phyloP scores from a whole-genome alignment of 2,113 vertebrate genomes.

The Dermatemys mawii region DNA sequence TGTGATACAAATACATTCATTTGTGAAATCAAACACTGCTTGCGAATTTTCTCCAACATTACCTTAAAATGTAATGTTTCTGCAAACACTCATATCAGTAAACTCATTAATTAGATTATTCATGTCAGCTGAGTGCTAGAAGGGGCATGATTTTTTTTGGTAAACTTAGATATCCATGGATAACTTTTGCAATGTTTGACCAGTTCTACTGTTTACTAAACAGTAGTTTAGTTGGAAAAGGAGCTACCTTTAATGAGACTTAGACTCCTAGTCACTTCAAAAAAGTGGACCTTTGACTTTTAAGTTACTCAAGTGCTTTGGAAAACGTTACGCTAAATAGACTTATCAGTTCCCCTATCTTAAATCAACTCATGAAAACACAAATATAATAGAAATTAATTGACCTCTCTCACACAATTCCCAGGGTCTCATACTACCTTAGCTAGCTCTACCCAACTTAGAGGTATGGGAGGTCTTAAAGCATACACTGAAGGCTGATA shows the following conservation, averaged over 20 bases:
- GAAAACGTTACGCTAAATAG: neutral
- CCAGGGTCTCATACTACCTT: neutral
- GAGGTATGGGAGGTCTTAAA: neutral
- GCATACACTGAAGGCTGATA: neutral
- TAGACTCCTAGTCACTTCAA: neutral
- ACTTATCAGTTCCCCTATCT: neutral
- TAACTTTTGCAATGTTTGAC: neutral
- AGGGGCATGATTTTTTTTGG: neutral
- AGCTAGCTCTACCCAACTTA: neutral
- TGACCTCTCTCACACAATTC: neutral
- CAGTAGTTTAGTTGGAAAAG: neutral
- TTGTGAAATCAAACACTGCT: neutral
- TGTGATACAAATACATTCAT: neutral
- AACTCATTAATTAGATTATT: neutral
- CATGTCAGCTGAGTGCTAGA: neutral
- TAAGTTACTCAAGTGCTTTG: neutral
- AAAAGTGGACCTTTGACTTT: neutral
- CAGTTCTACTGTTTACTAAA: neutral
- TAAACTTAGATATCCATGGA: neutral
- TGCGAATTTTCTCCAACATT: neutral
- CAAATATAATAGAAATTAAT: neutral
- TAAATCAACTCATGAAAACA: neutral
- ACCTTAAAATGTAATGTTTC: neutral
- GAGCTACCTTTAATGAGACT: neutral
- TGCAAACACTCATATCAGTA: neutral